phyloP scores from a whole-genome alignment of 2,113 vertebrate species.

The Dendropsophus ebraccatus region DNA sequence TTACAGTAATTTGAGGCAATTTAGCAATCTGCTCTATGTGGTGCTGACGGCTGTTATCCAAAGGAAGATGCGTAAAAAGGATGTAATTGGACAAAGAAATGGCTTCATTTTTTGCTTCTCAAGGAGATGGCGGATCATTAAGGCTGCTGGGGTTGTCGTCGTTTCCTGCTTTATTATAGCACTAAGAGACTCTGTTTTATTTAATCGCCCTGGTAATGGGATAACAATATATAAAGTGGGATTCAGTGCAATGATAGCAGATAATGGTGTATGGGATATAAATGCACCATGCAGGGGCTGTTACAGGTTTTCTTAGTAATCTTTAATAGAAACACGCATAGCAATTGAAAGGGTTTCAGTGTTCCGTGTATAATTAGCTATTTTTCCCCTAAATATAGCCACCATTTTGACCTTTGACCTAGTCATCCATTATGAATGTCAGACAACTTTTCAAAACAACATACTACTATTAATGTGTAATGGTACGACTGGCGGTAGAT shows the following conservation, averaged over 20 bases:
- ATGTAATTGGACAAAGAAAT: constrained; percentile 43
- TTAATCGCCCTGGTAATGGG: constrained; percentile 40
- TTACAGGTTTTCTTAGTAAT: not conserved
- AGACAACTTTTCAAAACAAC: no score
- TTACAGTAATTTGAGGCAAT: constrained; percentile 30
- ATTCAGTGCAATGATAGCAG: not conserved
- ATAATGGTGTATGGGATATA: not conserved
- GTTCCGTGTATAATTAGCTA: not conserved
- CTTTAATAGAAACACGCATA: not conserved
- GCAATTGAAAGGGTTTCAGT: not conserved
- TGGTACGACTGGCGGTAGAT: no score
- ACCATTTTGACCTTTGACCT: not conserved
- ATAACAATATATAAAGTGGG: constrained; percentile 12
- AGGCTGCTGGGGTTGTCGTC: not conserved
- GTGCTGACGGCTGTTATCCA: not conserved
- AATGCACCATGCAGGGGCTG: not conserved
- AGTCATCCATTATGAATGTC: not conserved
- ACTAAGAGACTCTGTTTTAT: not conserved
- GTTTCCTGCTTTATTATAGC: not conserved
- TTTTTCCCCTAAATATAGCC: not conserved
- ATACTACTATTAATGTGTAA: no score
- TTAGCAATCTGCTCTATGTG: constrained; percentile 28
- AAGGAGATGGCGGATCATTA: not conserved
- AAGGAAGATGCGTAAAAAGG: not conserved
- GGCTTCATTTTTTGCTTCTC: constrained; percentile 15